Evolutionary conservation across 2,113 vertebrate genomes (phyloP), one percentile per base, ranked within the genome.

Genomic region (Barnardius zonarius): DNA sequence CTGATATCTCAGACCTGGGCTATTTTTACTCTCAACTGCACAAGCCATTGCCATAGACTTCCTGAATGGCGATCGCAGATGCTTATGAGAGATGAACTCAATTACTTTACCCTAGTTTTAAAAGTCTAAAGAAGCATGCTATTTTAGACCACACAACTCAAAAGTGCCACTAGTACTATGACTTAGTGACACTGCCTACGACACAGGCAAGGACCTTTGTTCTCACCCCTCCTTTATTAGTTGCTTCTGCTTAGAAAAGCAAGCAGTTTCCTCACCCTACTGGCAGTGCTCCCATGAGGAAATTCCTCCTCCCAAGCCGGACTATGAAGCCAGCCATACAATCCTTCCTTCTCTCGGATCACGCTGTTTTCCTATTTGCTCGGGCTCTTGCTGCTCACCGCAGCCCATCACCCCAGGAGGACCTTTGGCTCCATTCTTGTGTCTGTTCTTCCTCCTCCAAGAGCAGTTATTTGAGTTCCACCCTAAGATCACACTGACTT

Each of bases 401-500:
- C 81, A 62, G 23, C 66, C 90, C 23, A 0, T 82, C 87, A 87
- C 28, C 44, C 51, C 64, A 20, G 39, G 27, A 90, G 69, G 92
- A 94, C 93, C 76, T 90, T 90, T 96, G 90, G 72, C 93, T 92
- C 66, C 8, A 0, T 90, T 94, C 31, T 51, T 66, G 25, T 15
- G 37, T 43, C 54, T 6, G 3, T 27, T 91, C 81, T 68, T 70
- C 84, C 68, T 92, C 83, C 72, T 94, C 85, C 68, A 37, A 66
- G 70, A 92, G 69, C 44, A 73, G 66, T 72, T 93, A 92, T 92
- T 90, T 67, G 88, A 81, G 90, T 94, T 79, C 83, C 76, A 88
- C 92, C 92, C 92, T 81, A 72, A 77, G 83, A 96, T 61, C 90
- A 88, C 66, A 41, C 33, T 94, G 95, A 86, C 83, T 92, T 87